Percentiles rank a stretch among this genome's conserved stretches.
These are phyloP conservation scores for Camelus bactrianus DNA, from an alignment of 2,113 vertebrate species.

Conservation along the genomic window DNA sequence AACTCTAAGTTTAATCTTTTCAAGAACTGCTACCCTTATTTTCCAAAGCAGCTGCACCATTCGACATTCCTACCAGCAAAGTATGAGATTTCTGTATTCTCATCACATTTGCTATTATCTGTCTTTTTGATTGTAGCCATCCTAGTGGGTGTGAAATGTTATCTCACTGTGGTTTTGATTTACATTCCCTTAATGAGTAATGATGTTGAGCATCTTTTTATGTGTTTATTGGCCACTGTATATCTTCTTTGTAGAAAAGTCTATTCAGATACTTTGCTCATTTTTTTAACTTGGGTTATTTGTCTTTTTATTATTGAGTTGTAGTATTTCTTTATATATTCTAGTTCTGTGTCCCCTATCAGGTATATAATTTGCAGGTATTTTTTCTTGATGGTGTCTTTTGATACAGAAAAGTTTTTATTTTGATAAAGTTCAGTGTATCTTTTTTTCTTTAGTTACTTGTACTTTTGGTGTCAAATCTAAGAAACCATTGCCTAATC, in stretches of 20 bases:
- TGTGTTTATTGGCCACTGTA: neutral
- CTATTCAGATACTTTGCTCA: neutral
- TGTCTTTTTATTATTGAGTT: conserved; percentile 14
- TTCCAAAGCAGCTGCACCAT: neutral
- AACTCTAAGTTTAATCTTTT: neutral
- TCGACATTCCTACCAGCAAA: neutral
- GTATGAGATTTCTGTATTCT: neutral
- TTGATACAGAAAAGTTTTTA: conserved; percentile 9
- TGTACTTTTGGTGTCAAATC: neutral
- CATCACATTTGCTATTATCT: neutral
- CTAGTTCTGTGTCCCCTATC: neutral
- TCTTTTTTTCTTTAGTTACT: neutral
- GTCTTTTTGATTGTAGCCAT: neutral
- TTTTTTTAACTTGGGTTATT: conserved; percentile 33
- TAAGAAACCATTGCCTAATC: conserved; percentile 8
- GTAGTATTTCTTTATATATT: neutral
- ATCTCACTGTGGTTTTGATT: conserved; percentile 3
- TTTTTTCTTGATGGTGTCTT: neutral
- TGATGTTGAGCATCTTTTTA: neutral
- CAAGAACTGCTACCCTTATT: neutral
- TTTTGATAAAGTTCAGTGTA: neutral
- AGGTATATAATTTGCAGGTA: neutral
- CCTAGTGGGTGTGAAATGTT: neutral
- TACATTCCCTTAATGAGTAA: neutral
- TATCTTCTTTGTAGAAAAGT: conserved; percentile 12